Conservation (phyloP, 2,888 invertebrate species). For the Ceraclea dissimilis region DNA sequence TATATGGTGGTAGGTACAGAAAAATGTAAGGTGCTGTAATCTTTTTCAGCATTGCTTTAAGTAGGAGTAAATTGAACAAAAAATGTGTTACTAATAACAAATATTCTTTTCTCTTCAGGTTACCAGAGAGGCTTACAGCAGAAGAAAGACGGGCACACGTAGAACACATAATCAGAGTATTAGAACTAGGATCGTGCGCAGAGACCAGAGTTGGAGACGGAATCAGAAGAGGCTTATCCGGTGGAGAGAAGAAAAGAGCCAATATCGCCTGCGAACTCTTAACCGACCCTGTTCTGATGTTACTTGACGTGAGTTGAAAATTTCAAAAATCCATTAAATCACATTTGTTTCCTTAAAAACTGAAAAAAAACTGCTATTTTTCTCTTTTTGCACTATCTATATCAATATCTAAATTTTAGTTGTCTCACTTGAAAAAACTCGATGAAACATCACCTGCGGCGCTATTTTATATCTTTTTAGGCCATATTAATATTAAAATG, state of each 20-base stretch:
- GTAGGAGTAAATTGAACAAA: no score
- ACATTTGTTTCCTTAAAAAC: not conserved
- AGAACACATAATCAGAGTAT: constrained; percentile 66
- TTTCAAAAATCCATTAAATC: not conserved
- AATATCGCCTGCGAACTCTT: constrained; percentile 77
- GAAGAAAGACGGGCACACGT: constrained; percentile 69
- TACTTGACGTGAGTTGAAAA: constrained; percentile 64
- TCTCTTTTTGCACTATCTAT: not conserved
- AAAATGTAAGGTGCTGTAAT: no score
- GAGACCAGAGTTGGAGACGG: constrained; percentile 74
- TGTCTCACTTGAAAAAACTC: no score
- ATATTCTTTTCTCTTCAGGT: constrained; percentile 30
- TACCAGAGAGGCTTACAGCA: constrained; percentile 65
- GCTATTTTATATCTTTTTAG: no score
- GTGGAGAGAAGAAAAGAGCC: constrained; percentile 76
- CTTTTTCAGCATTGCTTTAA: no score
- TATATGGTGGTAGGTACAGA: no score
- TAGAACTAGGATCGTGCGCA: constrained; percentile 67
- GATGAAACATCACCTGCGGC: no score
- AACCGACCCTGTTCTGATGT: constrained; percentile 70
- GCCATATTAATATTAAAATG: no score
- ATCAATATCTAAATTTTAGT: no score
- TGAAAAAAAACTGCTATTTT: no score
- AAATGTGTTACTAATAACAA: no score
- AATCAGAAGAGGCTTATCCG: constrained; percentile 67